Base-by-base conservation (phyloP, 2,113 vertebrate species). In the Tretioscincus oriximinensis region DNA sequence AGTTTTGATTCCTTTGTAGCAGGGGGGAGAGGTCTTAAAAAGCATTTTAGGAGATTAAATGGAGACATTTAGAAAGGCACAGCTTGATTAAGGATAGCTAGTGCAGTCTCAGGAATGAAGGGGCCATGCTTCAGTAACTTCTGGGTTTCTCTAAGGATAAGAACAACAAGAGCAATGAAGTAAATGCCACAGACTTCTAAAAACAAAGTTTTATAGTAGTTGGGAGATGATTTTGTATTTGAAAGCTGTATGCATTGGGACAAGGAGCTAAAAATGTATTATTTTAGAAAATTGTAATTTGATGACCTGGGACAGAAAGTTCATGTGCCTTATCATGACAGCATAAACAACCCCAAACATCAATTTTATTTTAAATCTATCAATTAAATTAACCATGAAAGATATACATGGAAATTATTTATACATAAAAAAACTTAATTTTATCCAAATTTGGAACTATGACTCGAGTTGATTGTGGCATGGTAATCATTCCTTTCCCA, bases 11-110 rank as follows among this genome's bases (percentile, higher is more conserved):
- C 88, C 88, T 94, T 95, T 90, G 90, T 92, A 85, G 64, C 73
- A 78, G 81, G 92, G 90, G 94, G 83, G 87, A 88, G 86, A 84
- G 90, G 92, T 93, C 93, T 94, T 93, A 93, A 94, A 92, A 94
- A 95, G 89, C 91, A 90, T 92, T 95, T 95, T 93, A 92, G 92
- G 91, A 93, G 92, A 93, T 95, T 96, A 94, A 94, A 94, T 92
- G 87, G 82, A 88, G 87, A 92, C 86, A 88, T 85, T 91, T 92
- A 94, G 92, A 93, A 93, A 95, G 92, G 88, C 90, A 93, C 90
- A 94, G 93, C 91, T 93, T 95, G 94, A 94, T 93, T 87, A 94
- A 93, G 88, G 90, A 89, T 82, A 93, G 85, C 84, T 89, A 92
- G 51, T 92, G 89, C 67, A 90, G 87, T 84, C 83, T 88, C 75